Percentiles rank a stretch among this genome's conserved stretches.
Conservation (phyloP, 2,113 vertebrate species). For the Salvator merianae region DNA sequence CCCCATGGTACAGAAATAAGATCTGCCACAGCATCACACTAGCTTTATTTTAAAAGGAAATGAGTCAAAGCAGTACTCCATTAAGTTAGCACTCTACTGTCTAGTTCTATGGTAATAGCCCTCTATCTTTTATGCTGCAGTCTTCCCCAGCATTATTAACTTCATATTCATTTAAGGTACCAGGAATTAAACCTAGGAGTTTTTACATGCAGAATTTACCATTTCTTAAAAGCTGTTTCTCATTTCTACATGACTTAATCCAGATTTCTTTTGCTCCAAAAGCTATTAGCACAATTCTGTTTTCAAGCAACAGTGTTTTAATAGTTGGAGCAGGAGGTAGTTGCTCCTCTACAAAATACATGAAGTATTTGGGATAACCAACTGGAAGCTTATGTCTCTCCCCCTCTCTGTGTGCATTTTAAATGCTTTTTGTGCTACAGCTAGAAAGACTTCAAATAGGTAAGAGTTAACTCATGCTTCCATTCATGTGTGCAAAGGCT, state of each 20-base stretch:
- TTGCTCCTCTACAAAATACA: constrained; percentile 1
- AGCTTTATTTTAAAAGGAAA: neutral
- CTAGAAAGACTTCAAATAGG: neutral
- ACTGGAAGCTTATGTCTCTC: neutral
- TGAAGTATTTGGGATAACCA: constrained; percentile 7
- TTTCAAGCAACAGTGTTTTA: neutral
- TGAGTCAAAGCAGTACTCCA: neutral
- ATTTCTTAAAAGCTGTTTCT: neutral
- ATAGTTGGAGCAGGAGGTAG: neutral
- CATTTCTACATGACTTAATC: neutral
- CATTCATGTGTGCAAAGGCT: constrained; percentile 18
- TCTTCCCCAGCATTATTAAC: neutral
- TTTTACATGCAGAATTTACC: neutral
- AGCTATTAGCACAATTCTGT: constrained; percentile 1
- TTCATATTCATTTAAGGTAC: neutral
- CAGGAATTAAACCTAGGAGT: neutral
- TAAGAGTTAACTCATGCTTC: constrained; percentile 32
- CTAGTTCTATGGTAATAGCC: neutral
- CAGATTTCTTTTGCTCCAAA: constrained; percentile 1
- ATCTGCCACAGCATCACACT: neutral
- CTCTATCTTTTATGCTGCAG: neutral
- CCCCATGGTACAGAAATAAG: no score
- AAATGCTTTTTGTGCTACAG: constrained; percentile 19
- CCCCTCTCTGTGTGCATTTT: neutral
- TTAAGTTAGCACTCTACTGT: neutral